Evolutionary conservation across 2,113 vertebrate genomes (phyloP), one percentile per base, ranked within the genome.

Genomic region (Rhea americana): DNA sequence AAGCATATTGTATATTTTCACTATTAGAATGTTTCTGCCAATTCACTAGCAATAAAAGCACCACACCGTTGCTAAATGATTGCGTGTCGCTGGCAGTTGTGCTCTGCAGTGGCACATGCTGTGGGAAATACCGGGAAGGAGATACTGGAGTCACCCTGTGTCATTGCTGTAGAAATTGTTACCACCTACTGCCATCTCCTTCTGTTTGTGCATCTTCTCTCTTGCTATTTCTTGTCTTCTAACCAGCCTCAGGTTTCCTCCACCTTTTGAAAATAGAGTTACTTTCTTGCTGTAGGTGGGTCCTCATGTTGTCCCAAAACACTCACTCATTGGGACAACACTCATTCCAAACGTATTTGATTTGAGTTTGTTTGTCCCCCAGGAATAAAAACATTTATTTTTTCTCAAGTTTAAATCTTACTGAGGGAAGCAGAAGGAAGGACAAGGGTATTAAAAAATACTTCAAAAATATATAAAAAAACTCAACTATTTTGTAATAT

Each of bases 81-180:
- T 25, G 5, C 21, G 18, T 15, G 37, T 8, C 43, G 9, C 25
- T 21, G 62, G 39, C 5, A 68, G 18, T 56, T 21, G 8, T 0
- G 0, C 19, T 65, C 26, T 68, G 48, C n/a, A 30, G 4, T 1
- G 45, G 37, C 9, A 77, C 80, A 19, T 24, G 9, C 30, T 8
- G 30, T 3, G 18, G 45, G 24, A 67, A 58, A 74, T 35, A 47
- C 10, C 8, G 45, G 45, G 45, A n/a, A 47, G 28, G 32, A 0
- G 0, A 4, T 30, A 53, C 16, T n/a, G 30, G 24, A 10, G 26
- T 45, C 48, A 10, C 21, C 19, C 55, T 32, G 24, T 45, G 8
- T 28, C 47, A 63, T 74, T 48, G 35, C 17, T 28, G 18, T 12
- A 32, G 30, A 56, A 17, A 30, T 30, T 17, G 14, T 56, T 56